Percentiles rank a stretch among this genome's conserved stretches.
Evolutionary conservation across 2,888 invertebrate genomes (phyloP).

Genomic region (Pristionchus arcanus): DNA sequence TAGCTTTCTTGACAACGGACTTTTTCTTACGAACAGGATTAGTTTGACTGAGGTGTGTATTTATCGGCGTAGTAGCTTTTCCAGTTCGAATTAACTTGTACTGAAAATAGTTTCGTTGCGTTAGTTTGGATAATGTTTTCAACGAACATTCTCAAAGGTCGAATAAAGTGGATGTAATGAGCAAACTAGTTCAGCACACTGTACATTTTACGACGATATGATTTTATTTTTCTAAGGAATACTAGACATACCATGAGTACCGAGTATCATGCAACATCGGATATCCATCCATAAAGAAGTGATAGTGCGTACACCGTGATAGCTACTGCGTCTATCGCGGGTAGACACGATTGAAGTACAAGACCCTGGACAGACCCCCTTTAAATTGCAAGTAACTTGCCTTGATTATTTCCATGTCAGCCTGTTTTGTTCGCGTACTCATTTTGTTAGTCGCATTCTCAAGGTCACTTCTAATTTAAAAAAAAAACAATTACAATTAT

Average conservation of each 20-base stretch:
- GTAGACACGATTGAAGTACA: not conserved
- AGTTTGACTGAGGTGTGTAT: too few species aligned
- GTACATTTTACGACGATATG: too few species aligned
- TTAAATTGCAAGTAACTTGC: not conserved
- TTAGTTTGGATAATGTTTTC: not conserved
- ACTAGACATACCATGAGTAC: not conserved
- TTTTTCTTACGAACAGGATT: too few species aligned
- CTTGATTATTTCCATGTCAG: not conserved
- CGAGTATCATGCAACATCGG: not conserved
- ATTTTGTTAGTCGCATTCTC: not conserved
- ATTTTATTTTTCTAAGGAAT: not conserved
- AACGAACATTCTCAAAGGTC: not conserved
- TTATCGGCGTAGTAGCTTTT: too few species aligned
- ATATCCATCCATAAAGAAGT: too few species aligned
- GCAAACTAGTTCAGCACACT: not conserved
- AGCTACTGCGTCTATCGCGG: not conserved
- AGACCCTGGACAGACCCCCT: not conserved
- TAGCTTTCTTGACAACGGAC: too few species aligned
- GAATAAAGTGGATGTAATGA: not conserved
- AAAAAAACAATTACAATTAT: not conserved
- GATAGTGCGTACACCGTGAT: not conserved
- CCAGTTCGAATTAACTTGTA: too few species aligned
- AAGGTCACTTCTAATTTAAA: not conserved
- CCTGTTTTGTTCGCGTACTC: not conserved
- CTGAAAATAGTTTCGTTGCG: too few species aligned